Conservation (phyloP, 37 sponge, comb jelly and placozoan species). For the Diacarnus erythraeanus region DNA sequence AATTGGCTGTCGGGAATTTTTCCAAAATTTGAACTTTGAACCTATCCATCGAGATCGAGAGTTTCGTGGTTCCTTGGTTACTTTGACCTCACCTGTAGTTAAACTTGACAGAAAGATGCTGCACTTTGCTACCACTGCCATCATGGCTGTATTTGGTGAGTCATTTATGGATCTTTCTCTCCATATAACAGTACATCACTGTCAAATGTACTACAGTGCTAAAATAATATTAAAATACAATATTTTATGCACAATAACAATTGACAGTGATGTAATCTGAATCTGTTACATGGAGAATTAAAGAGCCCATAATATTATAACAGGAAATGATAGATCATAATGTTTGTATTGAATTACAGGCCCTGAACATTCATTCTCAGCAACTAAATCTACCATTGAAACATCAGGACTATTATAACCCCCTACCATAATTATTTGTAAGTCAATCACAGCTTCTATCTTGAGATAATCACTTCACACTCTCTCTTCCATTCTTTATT, state of each 20-base stretch:
- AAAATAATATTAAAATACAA: too few relatives aligned
- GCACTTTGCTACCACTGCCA: slow-evolving; percentile 51
- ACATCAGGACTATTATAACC: slow-evolving; percentile 21
- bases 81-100: slow-evolving; percentile 36
- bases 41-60: neutral
- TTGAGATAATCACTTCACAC: too few relatives aligned
- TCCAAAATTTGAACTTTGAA: slow-evolving; percentile 56
- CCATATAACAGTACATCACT: too few relatives aligned
- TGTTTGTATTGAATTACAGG: neutral
- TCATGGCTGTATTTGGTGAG: slow-evolving; percentile 78
- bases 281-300: neutral
- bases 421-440: too few relatives aligned
- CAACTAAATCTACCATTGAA: neutral
- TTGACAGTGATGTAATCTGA: too few relatives aligned
- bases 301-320: too few relatives aligned
- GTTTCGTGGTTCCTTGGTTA: slow-evolving; percentile 23
- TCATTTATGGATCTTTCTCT: too few relatives aligned
- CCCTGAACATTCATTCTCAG: neutral
- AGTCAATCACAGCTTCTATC: too few relatives aligned
- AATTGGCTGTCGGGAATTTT: slow-evolving; percentile 47
- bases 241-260: too few relatives aligned
- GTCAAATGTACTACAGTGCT: too few relatives aligned
- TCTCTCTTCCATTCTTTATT: too few relatives aligned
- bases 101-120: slow-evolving; percentile 47
- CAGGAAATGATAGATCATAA: too few relatives aligned